A percentile compares a stretch with the other conserved stretches of the same genome.
Evolutionary conservation across 2,113 vertebrate genomes (phyloP).

Genomic region (Sorex araneus): DNA sequence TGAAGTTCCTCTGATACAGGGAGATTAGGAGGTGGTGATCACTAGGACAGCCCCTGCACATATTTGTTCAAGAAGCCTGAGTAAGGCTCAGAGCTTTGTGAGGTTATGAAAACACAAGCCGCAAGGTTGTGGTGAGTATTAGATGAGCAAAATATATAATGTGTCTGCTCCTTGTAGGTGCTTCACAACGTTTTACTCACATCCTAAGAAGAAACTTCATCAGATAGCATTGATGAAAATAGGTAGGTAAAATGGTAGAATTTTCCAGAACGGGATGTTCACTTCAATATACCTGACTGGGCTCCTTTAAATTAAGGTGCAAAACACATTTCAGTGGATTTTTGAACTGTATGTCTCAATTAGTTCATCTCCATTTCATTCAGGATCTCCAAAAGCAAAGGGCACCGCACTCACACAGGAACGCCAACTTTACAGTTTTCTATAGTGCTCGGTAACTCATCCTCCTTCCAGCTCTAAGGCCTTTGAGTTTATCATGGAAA

Average conservation of each 20-base stretch:
- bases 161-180: background rate
- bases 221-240: background rate
- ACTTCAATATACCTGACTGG: constrained; percentile 8
- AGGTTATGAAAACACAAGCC: constrained; percentile 6
- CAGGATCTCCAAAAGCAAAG: constrained; percentile 32
- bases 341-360: background rate
- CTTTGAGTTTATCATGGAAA: constrained; percentile 59
- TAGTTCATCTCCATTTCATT: background rate
- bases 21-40: background rate
- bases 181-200: background rate
- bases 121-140: background rate
- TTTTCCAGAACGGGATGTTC: background rate
- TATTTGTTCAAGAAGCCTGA: background rate
- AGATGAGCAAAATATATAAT: background rate
- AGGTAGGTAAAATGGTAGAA: background rate
- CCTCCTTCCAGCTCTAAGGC: constrained; percentile 59
- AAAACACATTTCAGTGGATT: constrained; percentile 27
- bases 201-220: background rate
- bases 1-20: background rate
- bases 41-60: background rate
- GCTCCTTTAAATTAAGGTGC: constrained; percentile 27
- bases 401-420: background rate
- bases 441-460: background rate
- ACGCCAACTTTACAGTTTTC: constrained; percentile 1
- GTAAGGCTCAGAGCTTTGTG: background rate